Evolutionary conservation across 2,113 vertebrate genomes (phyloP), one percentile per base, ranked within the genome.

Genomic region (Mirza zaza): DNA sequence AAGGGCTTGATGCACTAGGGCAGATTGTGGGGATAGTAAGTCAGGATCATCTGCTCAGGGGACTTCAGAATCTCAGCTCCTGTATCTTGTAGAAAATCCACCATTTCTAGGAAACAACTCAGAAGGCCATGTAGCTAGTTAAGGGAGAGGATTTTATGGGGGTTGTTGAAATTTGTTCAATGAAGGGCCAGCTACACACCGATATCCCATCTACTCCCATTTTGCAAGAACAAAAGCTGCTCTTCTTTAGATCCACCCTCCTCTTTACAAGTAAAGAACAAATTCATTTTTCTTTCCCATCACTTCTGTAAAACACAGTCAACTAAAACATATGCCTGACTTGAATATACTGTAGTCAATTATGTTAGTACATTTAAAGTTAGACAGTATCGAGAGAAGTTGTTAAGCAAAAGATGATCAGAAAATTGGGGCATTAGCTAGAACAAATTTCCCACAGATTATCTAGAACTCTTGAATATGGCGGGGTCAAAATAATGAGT

Each of bases 191-290:
- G 61, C 10, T 63, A 63, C 61, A 63, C 3, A 59, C 0, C 50
- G 71, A 65, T 21, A 68, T 42, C 17, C 3, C 1, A 52, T 42
- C 12, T 27, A 84, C 50, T 75, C 48, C 29, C 48, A 90, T 18
- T 68, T 81, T 32, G 50, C 0, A 89, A 55, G 36, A 95, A 85
- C 45, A 77, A 81, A 81, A 13, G 42, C 27, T 63, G 8, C 14
- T 65, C 27, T 90, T 95, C 63, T 94, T 61, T 32, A n/a, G 18
- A 76, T 73, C 14, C 36, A 59, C 14, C 52, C 21, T 91, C 27
- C 71, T 70, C 52, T 68, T 93, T n/a, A 71, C 34, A 93, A 90
- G 11, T 76, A 77, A 80, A 95, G 9, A 92, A 87, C 29, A 84
- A 73, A 86, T 89, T 52, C 23, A 11, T 75, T 57, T 89, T 85